Evolutionary conservation across 2,888 invertebrate species (phyloP).

Genomic region (Platycheirus rosarum): DNA sequence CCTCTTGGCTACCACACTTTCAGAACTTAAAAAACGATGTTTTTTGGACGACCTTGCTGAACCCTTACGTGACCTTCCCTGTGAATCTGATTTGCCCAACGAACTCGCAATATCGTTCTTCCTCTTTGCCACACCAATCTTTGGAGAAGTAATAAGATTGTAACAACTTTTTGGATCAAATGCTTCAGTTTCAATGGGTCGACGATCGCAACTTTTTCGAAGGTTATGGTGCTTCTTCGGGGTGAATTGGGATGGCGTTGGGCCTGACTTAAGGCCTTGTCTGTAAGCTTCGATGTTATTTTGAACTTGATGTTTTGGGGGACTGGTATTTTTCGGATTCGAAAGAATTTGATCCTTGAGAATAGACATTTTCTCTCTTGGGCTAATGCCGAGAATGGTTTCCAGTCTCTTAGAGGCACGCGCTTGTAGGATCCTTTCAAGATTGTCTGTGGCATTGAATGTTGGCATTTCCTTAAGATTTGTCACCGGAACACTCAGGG

Average conservation of each 20-base stretch:
- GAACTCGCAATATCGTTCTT: constrained; percentile 7
- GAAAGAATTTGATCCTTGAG: constrained; percentile 8
- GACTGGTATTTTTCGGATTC: constrained; percentile 30
- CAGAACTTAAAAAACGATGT: constrained; percentile 37
- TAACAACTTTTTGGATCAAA: constrained; percentile 53
- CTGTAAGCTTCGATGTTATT: constrained; percentile 30
- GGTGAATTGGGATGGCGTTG: constrained; percentile 7
- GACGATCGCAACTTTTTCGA: constrained; percentile 21
- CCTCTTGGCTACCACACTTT: constrained; percentile 30
- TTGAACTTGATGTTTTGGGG: constrained; percentile 23
- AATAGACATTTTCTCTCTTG: constrained; percentile 35
- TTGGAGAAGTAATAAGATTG: constrained; percentile 50
- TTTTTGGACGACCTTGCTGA: constrained; percentile 53
- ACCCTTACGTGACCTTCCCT: constrained; percentile 24
- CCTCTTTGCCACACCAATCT: constrained; percentile 7
- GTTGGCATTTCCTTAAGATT: constrained; percentile 80
- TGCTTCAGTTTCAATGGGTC: constrained; percentile 3
- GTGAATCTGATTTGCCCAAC: constrained; percentile 15
- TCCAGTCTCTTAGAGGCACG: constrained; percentile 35
- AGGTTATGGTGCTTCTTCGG: constrained; percentile 35
- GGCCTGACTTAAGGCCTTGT: constrained; percentile 36
- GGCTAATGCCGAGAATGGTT: constrained; percentile 41
- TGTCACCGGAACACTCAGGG: constrained; percentile 74
- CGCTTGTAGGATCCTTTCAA: constrained; percentile 76
- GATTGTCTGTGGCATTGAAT: constrained; percentile 80